Evolutionary conservation across 2,113 vertebrate species (phyloP).

Genomic region (Noctilio leporinus): DNA sequence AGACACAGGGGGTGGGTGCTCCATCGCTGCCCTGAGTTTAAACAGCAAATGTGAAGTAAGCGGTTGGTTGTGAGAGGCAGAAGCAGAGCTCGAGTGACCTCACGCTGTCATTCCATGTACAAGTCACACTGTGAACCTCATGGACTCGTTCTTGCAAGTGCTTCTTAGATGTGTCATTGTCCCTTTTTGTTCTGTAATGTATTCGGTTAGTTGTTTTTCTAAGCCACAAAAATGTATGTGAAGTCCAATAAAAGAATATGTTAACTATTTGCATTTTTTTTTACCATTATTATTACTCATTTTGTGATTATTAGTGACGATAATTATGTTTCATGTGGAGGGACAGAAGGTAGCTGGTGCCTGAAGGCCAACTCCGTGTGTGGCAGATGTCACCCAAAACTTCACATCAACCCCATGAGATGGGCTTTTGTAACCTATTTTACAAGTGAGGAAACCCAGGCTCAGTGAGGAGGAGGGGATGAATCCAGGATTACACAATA

Average conservation of each 20-base stretch:
- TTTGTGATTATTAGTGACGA: neutral
- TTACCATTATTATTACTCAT: neutral
- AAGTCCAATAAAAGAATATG: neutral
- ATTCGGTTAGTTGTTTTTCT: neutral
- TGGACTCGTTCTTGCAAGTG: neutral
- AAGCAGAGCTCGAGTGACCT: accelerated
- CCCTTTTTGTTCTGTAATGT: neutral
- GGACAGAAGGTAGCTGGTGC: neutral
- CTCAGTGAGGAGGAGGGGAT: neutral
- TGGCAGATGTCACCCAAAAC: neutral
- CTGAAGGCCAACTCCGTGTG: neutral
- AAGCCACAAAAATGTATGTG: neutral
- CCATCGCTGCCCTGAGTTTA: neutral
- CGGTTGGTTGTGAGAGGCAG: neutral
- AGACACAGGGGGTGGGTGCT: neutral
- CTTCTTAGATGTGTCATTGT: neutral
- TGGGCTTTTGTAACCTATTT: neutral
- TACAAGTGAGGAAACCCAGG: neutral
- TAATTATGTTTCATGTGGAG: neutral
- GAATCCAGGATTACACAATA: neutral
- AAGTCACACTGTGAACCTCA: neutral
- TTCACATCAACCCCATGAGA: neutral
- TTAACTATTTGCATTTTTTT: neutral
- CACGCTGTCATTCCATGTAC: accelerated
- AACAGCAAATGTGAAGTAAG: neutral